phyloP scores from a whole-genome alignment of 2,113 vertebrate genomes.

The Macroglossus sobrinus region DNA sequence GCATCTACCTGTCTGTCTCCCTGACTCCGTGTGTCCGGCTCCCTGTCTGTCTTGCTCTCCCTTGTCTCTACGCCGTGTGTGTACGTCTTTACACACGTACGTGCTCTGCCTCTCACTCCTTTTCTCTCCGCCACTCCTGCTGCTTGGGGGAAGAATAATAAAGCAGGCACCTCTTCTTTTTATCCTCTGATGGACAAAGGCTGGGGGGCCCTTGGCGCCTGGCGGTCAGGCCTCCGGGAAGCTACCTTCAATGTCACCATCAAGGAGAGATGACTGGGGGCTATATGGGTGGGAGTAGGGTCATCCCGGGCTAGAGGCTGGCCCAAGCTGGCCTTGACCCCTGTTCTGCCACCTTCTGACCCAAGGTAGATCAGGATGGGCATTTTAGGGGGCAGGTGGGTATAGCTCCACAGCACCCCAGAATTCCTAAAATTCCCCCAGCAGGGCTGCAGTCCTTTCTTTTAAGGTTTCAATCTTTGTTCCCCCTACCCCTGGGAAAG shows the following conservation, averaged over 20 bases:
- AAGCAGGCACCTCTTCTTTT: not conserved
- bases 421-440: not conserved
- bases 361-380: not conserved
- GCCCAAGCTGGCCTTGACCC: not conserved
- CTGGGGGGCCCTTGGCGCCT: not conserved
- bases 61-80: not conserved
- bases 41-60: not conserved
- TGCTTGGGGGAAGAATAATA: not conserved
- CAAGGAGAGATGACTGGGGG: not conserved
- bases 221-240: not conserved
- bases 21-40: not conserved
- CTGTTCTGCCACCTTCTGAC: not conserved
- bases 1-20: not conserved
- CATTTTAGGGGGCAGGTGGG: not conserved
- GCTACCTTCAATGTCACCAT: not conserved
- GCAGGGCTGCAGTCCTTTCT: not conserved
- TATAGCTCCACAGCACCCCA: not conserved
- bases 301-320: not conserved
- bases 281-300: not conserved
- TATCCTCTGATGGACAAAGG: conserved; percentile 25
- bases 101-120: accelerated
- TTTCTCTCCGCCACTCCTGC: not conserved
- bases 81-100: not conserved
- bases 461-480: not conserved
- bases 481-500: not conserved